A percentile compares a stretch with the other conserved stretches of the same genome.
These are phyloP conservation scores for Diaperis boleti DNA, from an alignment of 2,888 invertebrate genomes.

Conservation along the genomic window DNA sequence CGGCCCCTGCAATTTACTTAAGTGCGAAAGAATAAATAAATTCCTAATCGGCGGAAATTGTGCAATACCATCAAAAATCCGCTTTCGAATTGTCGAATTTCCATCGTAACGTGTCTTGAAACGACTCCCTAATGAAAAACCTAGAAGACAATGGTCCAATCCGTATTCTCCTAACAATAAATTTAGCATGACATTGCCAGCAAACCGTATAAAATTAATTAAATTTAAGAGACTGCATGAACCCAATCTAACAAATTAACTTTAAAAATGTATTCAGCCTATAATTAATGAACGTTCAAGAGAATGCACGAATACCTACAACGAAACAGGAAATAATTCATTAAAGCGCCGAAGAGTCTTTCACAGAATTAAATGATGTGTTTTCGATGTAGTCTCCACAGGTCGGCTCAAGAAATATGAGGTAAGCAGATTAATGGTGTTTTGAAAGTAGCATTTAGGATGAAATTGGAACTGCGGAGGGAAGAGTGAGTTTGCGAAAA, in stretches of 20 bases:
- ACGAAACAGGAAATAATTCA: constrained; percentile 33
- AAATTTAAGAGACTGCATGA: constrained; percentile 27
- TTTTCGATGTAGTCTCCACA: constrained; percentile 22
- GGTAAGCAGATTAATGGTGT: constrained; percentile 42
- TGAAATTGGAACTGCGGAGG: constrained; percentile 24
- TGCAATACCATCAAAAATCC: constrained; percentile 32
- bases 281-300: constrained; percentile 28
- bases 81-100: constrained; percentile 23
- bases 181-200: constrained; percentile 27
- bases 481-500: constrained; percentile 28
- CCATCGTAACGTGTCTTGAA: constrained; percentile 17
- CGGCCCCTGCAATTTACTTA: constrained; percentile 33
- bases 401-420: constrained; percentile 31
- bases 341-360: constrained; percentile 24
- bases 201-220: constrained; percentile 32
- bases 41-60: constrained; percentile 24
- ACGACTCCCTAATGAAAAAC: constrained; percentile 20
- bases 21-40: constrained; percentile 29
- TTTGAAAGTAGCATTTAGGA: constrained; percentile 37
- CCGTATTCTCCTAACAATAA: constrained; percentile 23
- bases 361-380: constrained; percentile 32
- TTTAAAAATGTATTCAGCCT: constrained; percentile 35
- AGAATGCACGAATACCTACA: constrained; percentile 24
- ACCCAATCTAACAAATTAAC: constrained; percentile 32
- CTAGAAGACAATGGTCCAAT: constrained; percentile 14